Base-by-base conservation (phyloP, 1,140 invertebrate species). In the Polypedilum pembai region DNA sequence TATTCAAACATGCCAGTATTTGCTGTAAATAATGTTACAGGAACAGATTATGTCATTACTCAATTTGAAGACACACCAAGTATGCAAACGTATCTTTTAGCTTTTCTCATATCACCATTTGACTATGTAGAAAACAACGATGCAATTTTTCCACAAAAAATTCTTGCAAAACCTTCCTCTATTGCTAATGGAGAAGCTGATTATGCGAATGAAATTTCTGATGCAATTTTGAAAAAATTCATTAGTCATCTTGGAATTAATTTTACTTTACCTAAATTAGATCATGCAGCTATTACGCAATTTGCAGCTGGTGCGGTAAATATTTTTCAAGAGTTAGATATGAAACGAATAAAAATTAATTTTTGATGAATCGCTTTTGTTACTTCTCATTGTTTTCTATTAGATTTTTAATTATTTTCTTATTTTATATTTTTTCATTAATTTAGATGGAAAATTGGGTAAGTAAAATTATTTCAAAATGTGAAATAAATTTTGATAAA, bases 371-470 rank as follows among this genome's bases (percentile, higher is more conserved):
- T n/a, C n/a, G n/a, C n/a, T n/a, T n/a, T n/a, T n/a, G n/a, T n/a
- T n/a, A n/a, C n/a, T n/a, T n/a, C n/a, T n/a, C n/a, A n/a, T n/a
- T n/a, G n/a, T n/a, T n/a, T n/a, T n/a, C n/a, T n/a, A n/a, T n/a
- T n/a, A n/a, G n/a, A n/a, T n/a, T n/a, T n/a, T n/a, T n/a, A n/a
- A n/a, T n/a, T n/a, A n/a, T n/a, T n/a, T n/a, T n/a, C n/a, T n/a
- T n/a, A n/a, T n/a, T n/a, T n/a, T n/a, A n/a, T n/a, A n/a, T n/a
- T n/a, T n/a, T n/a, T n/a, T n/a, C n/a, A n/a, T n/a, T n/a, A n/a
- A n/a, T n/a, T n/a, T n/a, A n/a, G n/a, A 96, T 96, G 94, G 94
- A 96, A 82, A 96, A 96, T 81, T 97, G 45, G 45, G 24, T 33
- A 33, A 33, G n/a, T n/a, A n/a, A n/a, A n/a, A n/a, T n/a, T n/a